Evolutionary conservation across 2,888 invertebrate species (phyloP).

Genomic region (Oxystoma pomonae): DNA sequence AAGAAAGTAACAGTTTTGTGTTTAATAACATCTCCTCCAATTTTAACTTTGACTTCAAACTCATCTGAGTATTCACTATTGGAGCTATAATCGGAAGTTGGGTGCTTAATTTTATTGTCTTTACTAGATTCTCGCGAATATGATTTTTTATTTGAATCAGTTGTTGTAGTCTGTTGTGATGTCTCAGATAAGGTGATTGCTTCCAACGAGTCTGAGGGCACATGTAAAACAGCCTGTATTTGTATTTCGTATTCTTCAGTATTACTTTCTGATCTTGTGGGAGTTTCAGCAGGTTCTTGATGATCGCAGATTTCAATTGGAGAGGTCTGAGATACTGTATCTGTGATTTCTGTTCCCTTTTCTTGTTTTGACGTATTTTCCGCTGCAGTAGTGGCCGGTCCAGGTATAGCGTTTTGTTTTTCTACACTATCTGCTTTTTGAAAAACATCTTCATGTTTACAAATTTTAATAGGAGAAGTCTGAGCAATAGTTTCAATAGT

Average conservation of each 20-base stretch:
- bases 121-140: neutral
- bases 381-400: slow-evolving; percentile 16
- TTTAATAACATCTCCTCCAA: slow-evolving; percentile 34
- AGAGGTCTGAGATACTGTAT: slow-evolving; percentile 55
- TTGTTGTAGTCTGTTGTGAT: slow-evolving; percentile 2
- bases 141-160: neutral
- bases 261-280: slow-evolving; percentile 31
- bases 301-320: slow-evolving; percentile 51
- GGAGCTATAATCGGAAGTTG: slow-evolving; percentile 10
- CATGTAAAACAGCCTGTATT: slow-evolving; percentile 55
- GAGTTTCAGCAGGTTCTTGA: slow-evolving; percentile 28
- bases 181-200: slow-evolving; percentile 16
- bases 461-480: slow-evolving; percentile 26
- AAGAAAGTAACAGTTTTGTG: slow-evolving; percentile 30
- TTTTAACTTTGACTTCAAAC: slow-evolving; percentile 36
- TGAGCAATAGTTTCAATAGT: slow-evolving; percentile 17
- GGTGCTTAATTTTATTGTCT: neutral
- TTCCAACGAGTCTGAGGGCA: slow-evolving; percentile 43
- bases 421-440: neutral
- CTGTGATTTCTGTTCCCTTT: slow-evolving; percentile 34
- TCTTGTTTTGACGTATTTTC: slow-evolving; percentile 14
- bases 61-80: slow-evolving; percentile 32
- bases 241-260: slow-evolving; percentile 55
- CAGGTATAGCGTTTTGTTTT: neutral
- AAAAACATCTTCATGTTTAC: neutral